These are phyloP conservation scores for Dugesia japonica DNA, from an alignment of 2,888 invertebrate species.

Conservation along the genomic window DNA sequence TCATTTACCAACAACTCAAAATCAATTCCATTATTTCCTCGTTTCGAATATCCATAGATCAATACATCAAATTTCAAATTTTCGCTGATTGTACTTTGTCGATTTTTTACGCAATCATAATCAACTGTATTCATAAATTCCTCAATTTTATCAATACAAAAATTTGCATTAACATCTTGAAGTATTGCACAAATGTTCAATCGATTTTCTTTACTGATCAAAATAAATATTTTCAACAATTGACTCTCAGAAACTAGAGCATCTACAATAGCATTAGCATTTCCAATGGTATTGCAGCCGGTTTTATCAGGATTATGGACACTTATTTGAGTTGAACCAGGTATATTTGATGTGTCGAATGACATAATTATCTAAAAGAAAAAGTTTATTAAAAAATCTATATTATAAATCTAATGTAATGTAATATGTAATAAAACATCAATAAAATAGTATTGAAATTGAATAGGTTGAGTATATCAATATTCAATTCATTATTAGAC, in stretches of 20 bases:
- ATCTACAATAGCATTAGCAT: not conserved
- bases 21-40: slow-evolving; percentile 8
- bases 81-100: not conserved
- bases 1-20: not conserved
- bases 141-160: slow-evolving; percentile 11
- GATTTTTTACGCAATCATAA: not conserved
- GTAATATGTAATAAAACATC: too few species aligned
- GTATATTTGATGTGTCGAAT: not conserved
- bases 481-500: too few species aligned
- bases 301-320: not conserved
- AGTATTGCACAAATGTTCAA: slow-evolving; percentile 20
- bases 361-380: not conserved
- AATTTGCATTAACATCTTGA: slow-evolving; percentile 2
- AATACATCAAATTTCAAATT: not conserved
- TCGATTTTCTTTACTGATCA: not conserved
- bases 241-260: not conserved
- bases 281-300: not conserved
- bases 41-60: slow-evolving; percentile 6
- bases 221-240: not conserved
- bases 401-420: too few species aligned
- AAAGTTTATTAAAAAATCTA: too few species aligned
- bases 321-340: not conserved
- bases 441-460: too few species aligned
- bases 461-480: too few species aligned
- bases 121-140: slow-evolving; percentile 15